These are phyloP conservation scores for Myzus persicae DNA, from an alignment of 1,140 invertebrate species.

Conservation along the genomic window DNA sequence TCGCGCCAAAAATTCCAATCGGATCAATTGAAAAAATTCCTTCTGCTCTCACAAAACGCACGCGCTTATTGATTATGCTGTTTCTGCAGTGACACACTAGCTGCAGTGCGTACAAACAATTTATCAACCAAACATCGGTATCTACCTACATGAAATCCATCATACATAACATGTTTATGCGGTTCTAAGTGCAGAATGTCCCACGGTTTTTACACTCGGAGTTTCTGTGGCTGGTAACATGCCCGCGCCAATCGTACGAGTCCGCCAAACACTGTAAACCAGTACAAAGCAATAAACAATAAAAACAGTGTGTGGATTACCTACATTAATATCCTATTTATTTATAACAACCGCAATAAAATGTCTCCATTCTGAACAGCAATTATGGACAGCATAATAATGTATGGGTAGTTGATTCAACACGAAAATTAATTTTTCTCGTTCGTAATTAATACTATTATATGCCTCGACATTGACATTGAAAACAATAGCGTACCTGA, in stretches of 20 bases:
- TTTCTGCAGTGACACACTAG: not conserved
- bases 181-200: not conserved
- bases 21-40: not conserved
- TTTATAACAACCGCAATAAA: not conserved
- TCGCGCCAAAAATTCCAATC: not conserved
- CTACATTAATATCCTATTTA: not conserved
- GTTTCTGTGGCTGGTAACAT: not conserved
- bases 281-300: not conserved
- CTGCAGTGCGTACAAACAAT: not conserved
- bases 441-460: too few species aligned
- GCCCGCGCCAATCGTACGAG: not conserved
- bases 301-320: not conserved
- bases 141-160: not conserved
- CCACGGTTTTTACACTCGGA: not conserved
- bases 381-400: too few species aligned
- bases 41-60: not conserved
- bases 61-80: not conserved
- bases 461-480: not conserved
- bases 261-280: not conserved
- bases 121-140: not conserved
- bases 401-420: too few species aligned
- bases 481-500: too few species aligned
- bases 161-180: not conserved
- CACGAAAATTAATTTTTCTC: too few species aligned
- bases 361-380: not conserved